Percentiles rank a stretch among this genome's conserved stretches.
These are phyloP conservation scores for Danaus melanippus DNA, from an alignment of 1,140 invertebrate genomes.

Conservation along the genomic window DNA sequence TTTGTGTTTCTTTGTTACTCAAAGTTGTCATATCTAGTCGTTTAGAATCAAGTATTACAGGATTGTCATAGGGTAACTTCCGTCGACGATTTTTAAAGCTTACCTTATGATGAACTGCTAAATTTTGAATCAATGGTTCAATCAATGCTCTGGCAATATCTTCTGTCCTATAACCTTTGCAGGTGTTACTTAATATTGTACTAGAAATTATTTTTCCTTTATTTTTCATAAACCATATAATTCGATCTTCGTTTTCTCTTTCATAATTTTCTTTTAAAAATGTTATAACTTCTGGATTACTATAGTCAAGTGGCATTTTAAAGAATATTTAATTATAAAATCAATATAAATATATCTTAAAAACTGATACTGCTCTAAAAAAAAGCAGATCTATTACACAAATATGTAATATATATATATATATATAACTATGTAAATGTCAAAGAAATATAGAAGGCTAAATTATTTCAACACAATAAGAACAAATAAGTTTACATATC, in stretches of 20 bases:
- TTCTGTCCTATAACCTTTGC: conserved; percentile 12
- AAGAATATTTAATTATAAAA: no score
- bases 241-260: conserved; percentile 19
- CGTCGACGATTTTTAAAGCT: conserved; percentile 13
- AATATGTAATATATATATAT: no score
- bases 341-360: no score
- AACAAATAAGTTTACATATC: no score
- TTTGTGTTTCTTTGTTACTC: not conserved
- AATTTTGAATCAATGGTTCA: conserved; percentile 7
- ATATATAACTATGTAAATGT: no score
- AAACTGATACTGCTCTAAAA: no score
- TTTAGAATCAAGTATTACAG: not conserved
- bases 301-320: conserved; percentile 24
- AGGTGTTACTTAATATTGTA: conserved; percentile 7
- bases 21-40: no score
- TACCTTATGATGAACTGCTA: conserved; percentile 9
- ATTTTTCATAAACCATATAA: conserved; percentile 19
- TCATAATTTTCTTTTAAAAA: conserved; percentile 22
- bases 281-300: conserved; percentile 12
- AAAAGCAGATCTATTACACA: no score
- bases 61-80: conserved; percentile 9
- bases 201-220: conserved; percentile 15
- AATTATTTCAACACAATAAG: no score
- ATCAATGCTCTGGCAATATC: conserved; percentile 12
- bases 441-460: no score